Evolutionary conservation across 2,113 vertebrate species (phyloP).

Genomic region (Notiomystis cincta): DNA sequence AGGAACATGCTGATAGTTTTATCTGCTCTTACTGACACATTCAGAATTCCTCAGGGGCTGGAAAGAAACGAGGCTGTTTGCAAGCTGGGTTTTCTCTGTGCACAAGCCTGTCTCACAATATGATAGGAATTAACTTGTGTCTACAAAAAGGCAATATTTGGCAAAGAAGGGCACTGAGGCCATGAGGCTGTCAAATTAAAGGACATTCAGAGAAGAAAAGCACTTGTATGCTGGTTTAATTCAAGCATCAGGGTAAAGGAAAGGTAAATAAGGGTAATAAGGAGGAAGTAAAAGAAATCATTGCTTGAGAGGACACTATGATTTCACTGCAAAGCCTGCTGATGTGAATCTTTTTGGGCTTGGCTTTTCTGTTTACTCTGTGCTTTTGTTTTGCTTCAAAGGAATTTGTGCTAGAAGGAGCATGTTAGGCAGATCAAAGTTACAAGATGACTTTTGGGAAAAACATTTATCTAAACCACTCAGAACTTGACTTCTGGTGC

Average conservation of each 20-base stretch:
- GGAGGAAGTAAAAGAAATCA: not conserved
- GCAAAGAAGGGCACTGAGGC: not conserved
- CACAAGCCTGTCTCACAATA: not conserved
- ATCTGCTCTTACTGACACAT: slow-evolving; percentile 31
- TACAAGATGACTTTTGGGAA: not conserved
- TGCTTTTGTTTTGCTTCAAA: not conserved
- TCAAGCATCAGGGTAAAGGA: not conserved
- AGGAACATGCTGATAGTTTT: not conserved
- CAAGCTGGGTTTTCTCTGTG: not conserved
- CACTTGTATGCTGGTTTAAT: not conserved
- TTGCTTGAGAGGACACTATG: not conserved
- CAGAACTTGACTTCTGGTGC: not conserved
- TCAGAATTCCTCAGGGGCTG: slow-evolving; percentile 10
- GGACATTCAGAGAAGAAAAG: not conserved
- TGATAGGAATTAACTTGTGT: slow-evolving; percentile 2
- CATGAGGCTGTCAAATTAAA: slow-evolving; percentile 13
- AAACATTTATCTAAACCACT: not conserved
- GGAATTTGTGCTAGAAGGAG: not conserved
- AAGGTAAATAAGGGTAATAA: not conserved
- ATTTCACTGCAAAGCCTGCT: not conserved
- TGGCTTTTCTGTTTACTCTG: not conserved
- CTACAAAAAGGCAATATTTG: slow-evolving; percentile 45
- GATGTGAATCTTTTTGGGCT: not conserved
- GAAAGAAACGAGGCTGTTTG: not conserved
- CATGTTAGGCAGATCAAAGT: not conserved